Evolutionary conservation across 92 coral and sea anemone genomes (phyloP), one percentile per base, ranked within the genome.

Genomic region (Zoanthus solanderi): DNA sequence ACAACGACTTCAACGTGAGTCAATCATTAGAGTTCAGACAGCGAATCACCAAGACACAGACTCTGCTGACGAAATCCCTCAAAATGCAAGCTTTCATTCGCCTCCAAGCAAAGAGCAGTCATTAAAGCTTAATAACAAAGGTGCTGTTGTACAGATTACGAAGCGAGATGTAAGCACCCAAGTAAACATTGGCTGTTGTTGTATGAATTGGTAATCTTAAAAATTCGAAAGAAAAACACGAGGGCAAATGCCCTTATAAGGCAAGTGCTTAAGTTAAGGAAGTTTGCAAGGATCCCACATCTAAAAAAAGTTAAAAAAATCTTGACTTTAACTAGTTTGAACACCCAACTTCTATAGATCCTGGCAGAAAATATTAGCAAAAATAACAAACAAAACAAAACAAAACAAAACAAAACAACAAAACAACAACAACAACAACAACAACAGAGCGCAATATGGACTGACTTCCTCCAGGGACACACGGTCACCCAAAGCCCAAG

Each of bases 1-100:
- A 45, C 44, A 81, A 31, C 48, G 85, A 28, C 85, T 81, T 29
- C 85, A 16, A 46, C 52, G 71, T 37, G 75, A 81, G 30, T 81
- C 57, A 46, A 28, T 61, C n/a, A 37, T 67, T 4, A 17, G 30
- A 42, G 23, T 5, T 12, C 15, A 45, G 34, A 44, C 15, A 23
- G 58, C 12, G 14, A 37, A 16, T 8, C 28, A 81, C 6, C 60
- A 23, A 63, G 28, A 81, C 42, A 8, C 11, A 28, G 47, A 30
- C 50, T 10, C 57, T 18, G n/a, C 71, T 57, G 71, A 14, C 50
- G 47, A 11, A 58, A 17, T 52, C 0, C 67, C 53, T 31, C 10
- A 30, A 17, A 12, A 11, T 7, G 9, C 28, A 10, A 18, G 83
- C 54, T 32, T 8, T 17, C 16, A 46, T 4, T 57, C 3, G 44